Evolutionary conservation across 2,888 invertebrate species (phyloP).

Genomic region (Diaprepes abbreviatus): DNA sequence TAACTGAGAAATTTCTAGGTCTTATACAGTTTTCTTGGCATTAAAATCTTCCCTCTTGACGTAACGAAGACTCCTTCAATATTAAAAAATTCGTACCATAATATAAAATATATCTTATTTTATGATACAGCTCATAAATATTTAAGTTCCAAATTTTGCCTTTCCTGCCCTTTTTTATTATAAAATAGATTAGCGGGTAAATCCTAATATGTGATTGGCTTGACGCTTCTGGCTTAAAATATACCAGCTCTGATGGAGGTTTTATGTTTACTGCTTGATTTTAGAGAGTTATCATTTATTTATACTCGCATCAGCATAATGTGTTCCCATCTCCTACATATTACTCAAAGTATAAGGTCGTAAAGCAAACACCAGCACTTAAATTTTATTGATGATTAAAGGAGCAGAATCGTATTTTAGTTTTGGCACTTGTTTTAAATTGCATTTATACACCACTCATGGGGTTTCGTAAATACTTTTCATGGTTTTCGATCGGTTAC

Average conservation of each 20-base stretch:
- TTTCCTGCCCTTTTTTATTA: constrained; percentile 1
- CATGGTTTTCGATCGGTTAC: neutral
- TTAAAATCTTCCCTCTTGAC: no score
- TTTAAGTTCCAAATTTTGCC: neutral
- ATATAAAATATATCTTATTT: no score
- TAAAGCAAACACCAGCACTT: constrained; percentile 32
- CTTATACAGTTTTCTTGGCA: no score
- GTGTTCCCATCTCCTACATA: constrained; percentile 27
- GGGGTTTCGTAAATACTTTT: neutral
- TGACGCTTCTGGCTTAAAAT: constrained; percentile 7
- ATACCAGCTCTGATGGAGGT: constrained; percentile 14
- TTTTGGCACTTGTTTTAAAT: constrained; percentile 1
- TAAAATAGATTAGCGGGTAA: neutral
- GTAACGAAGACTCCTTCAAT: no score
- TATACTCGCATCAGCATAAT: constrained; percentile 33
- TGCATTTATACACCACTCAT: neutral
- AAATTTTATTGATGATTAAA: constrained; percentile 28
- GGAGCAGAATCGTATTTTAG: constrained; percentile 15
- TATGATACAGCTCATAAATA: constrained; percentile 7
- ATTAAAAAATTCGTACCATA: no score
- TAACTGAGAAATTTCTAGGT: no score
- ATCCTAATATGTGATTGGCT: constrained; percentile 3
- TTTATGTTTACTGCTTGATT: constrained; percentile 25
- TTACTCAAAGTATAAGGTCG: constrained; percentile 33
- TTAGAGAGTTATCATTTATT: constrained; percentile 33